A percentile compares a stretch with the other conserved stretches of the same genome.
phyloP scores from a whole-genome alignment of 2,797 vertebrate species.

The Kryptopterus vitreolus region DNA sequence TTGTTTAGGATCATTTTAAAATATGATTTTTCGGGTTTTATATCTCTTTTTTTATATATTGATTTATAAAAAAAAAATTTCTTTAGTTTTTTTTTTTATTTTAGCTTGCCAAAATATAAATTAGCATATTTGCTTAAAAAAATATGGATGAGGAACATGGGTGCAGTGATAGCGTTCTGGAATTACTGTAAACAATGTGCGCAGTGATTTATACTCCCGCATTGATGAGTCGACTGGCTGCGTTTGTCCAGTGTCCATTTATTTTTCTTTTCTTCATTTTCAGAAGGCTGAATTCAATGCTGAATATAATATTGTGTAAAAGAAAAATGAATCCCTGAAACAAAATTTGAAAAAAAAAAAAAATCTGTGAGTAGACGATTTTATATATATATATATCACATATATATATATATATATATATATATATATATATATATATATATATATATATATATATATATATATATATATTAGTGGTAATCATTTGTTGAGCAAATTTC shows the following conservation, averaged over 20 bases:
- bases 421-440: too few species aligned
- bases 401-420: too few species aligned
- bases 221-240: conserved; percentile 17
- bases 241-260: not conserved
- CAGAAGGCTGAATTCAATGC: not conserved
- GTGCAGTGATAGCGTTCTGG: not conserved
- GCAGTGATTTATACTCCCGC: conserved; percentile 22
- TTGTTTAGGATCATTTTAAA: not conserved
- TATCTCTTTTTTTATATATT: too few species aligned
- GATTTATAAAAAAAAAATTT: too few species aligned
- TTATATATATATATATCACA: not conserved
- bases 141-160: not conserved
- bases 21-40: not conserved
- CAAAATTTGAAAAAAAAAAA: not conserved
- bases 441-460: too few species aligned
- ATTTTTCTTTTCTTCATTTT: too few species aligned
- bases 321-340: not conserved
- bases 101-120: conserved; percentile 9
- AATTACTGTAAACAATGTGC: conserved; percentile 6
- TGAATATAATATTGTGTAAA: conserved; percentile 1
- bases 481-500: not conserved
- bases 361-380: too few species aligned
- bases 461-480: not conserved
- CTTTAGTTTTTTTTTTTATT: not conserved
- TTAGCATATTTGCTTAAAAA: too few species aligned